Evolutionary conservation across 2,113 vertebrate species (phyloP), one percentile per base, ranked within the genome.

Genomic region (Cairina moschata): DNA sequence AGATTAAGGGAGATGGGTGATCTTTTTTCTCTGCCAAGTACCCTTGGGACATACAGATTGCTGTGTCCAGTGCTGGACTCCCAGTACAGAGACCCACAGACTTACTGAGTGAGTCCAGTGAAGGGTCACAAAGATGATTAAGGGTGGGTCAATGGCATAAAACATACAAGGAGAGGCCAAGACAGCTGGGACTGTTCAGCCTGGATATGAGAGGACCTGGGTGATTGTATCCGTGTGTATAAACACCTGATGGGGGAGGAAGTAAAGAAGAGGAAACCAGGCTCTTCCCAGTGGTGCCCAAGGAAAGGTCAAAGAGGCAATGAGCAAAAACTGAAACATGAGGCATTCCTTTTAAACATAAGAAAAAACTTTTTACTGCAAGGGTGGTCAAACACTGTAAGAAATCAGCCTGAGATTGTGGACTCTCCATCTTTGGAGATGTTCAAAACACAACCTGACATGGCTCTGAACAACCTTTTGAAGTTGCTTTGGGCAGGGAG

Each of bases 131-230:
- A 65, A 4, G 44, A 8, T 1, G 14, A 6, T 2, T 22, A 46
- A 67, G 59, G 25, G 25, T 5, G 59, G 25, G 21, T 5, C 5
- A 40, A 8, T 13, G 67, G 31, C 28, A 26, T 8, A n/a, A n/a
- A 34, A 25, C 0, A 1, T 1, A 7, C 1, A 2, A 59, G 22
- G 17, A 65, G 32, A 67, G 11, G 3, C 1, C 34, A 26, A 15
- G 40, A 44, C 32, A 71, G 20, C 8, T 60, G 40, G 8, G 34
- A 40, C 15, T 69, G 62, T 42, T 32, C 50, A 28, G 31, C 5
- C 11, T 13, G 6, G 36, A 66, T 60, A 29, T 55, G 23, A n/a
- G 66, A n/a, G 55, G 28, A 31, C 8, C 42, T 0, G 0, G 32
- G 54, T 18, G 18, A 46, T 25, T 4, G 1, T 23, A 66, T n/a